These are phyloP conservation scores for Apodemia mormo DNA, from an alignment of 2,888 invertebrate genomes.

Conservation along the genomic window DNA sequence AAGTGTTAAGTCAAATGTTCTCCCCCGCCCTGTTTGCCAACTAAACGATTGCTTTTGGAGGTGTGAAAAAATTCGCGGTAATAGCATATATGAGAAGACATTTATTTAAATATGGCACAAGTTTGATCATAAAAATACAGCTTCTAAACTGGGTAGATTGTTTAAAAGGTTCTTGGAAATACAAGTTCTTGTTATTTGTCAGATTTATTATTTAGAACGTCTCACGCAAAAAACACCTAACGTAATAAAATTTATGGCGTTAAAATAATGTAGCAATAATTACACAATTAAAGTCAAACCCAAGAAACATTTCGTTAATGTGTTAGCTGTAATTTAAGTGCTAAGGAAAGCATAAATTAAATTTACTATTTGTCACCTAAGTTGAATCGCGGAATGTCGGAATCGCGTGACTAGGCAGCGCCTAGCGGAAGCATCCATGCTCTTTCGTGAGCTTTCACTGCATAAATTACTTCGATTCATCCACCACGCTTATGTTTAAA, in stretches of 20 bases:
- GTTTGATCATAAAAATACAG: too few relatives aligned
- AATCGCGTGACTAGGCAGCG: conserved; percentile 66
- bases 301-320: conserved; percentile 39
- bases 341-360: conserved; percentile 69
- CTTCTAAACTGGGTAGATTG: too few relatives aligned
- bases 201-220: neutral
- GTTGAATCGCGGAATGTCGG: conserved; percentile 68
- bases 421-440: conserved; percentile 55
- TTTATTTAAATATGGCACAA: too few relatives aligned
- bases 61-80: too few relatives aligned
- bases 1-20: too few relatives aligned
- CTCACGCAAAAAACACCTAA: neutral
- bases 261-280: conserved; percentile 9
- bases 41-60: too few relatives aligned
- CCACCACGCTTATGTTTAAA: conserved; percentile 55
- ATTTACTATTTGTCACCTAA: conserved; percentile 75
- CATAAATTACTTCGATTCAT: conserved; percentile 71
- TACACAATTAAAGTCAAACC: conserved; percentile 18
- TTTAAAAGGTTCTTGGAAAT: too few relatives aligned
- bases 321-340: conserved; percentile 58
- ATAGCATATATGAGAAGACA: too few relatives aligned
- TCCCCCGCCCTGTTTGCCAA: too few relatives aligned
- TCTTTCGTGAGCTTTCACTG: conserved; percentile 64
- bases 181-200: too few relatives aligned
- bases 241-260: neutral